These are phyloP conservation scores for Alloscopus bannaensis DNA, from an alignment of 2,888 invertebrate species.

Conservation along the genomic window DNA sequence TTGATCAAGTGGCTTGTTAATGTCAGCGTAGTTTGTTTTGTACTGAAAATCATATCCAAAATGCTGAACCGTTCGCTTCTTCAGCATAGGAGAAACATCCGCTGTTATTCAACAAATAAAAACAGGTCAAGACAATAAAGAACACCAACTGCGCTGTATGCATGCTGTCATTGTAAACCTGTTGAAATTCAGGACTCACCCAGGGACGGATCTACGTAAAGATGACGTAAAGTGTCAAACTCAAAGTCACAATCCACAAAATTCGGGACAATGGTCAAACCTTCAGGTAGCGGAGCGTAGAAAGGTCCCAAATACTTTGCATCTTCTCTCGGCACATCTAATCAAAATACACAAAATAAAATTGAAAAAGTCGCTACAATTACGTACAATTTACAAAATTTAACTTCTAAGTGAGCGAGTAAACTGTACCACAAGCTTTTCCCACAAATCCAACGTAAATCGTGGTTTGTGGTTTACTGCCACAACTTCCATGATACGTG, in stretches of 20 bases:
- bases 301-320: slow-evolving; percentile 64
- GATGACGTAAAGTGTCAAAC: slow-evolving; percentile 78
- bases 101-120: no score
- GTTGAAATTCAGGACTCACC: no score
- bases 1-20: slow-evolving; percentile 80
- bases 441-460: slow-evolving; percentile 83
- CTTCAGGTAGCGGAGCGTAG: slow-evolving; percentile 78
- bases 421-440: slow-evolving; percentile 76
- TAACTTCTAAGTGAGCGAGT: no score
- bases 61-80: slow-evolving; percentile 91
- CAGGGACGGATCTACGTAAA: slow-evolving; percentile 74
- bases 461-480: slow-evolving; percentile 79
- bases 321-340: slow-evolving; percentile 75
- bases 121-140: no score
- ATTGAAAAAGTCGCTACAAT: no score
- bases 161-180: no score
- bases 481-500: slow-evolving; percentile 81
- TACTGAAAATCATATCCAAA: slow-evolving; percentile 95
- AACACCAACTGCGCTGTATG: no score
- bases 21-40: slow-evolving; percentile 89
- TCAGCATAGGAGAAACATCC: slow-evolving; percentile 77
- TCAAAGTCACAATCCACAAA: slow-evolving; percentile 83
- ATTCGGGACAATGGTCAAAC: slow-evolving; percentile 84
- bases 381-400: no score
- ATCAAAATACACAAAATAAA: slow-evolving; percentile 29